A percentile compares a stretch with the other conserved stretches of the same genome.
Evolutionary conservation across 2,113 vertebrate species (phyloP).

Genomic region (Sapajus apella): DNA sequence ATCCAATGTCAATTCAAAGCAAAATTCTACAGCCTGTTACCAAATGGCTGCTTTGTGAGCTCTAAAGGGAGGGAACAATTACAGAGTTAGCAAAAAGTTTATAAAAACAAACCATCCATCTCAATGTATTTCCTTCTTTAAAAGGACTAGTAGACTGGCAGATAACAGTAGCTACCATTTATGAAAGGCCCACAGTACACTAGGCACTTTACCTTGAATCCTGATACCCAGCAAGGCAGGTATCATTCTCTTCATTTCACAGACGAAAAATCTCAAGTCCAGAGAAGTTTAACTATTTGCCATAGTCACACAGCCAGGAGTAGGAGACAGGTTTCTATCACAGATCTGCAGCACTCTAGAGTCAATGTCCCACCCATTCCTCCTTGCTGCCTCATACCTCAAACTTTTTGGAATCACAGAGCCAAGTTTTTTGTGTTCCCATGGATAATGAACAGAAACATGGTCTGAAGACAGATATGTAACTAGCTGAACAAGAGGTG

Average conservation of each 20-base stretch:
- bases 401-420: neutral
- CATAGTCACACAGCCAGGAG: neutral
- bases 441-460: neutral
- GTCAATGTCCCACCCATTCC: accelerated
- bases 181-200: neutral
- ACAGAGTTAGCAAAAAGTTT: constrained; percentile 4
- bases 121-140: neutral
- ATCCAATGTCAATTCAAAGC: constrained; percentile 37
- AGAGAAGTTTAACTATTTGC: neutral
- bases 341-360: neutral
- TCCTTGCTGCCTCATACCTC: neutral
- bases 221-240: neutral
- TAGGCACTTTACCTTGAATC: neutral
- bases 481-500: neutral
- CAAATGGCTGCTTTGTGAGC: constrained; percentile 46
- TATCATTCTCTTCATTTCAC: neutral
- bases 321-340: neutral
- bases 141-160: constrained; percentile 4
- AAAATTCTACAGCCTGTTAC: constrained; percentile 63
- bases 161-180: neutral
- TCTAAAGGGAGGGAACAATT: constrained; percentile 41
- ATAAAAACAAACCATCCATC: constrained; percentile 25
- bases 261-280: neutral
- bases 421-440: neutral
- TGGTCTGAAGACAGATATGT: neutral